Percentiles rank a stretch among this genome's conserved stretches.
Conservation (phyloP, 2,797 vertebrate genomes). For the Galago senegalensis region DNA sequence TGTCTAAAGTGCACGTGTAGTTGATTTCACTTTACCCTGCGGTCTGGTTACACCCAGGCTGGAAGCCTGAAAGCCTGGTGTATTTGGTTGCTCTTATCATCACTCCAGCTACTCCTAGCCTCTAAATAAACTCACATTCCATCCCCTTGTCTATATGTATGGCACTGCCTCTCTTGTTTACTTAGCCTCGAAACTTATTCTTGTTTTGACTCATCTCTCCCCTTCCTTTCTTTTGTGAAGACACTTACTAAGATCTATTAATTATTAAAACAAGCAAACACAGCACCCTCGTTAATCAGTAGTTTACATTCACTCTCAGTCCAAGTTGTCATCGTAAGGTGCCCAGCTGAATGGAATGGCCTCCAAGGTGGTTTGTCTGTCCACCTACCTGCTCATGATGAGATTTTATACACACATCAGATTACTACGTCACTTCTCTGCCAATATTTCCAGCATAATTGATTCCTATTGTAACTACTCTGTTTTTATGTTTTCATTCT, state of each 20-base stretch:
- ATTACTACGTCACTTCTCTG: background rate
- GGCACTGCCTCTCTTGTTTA: background rate
- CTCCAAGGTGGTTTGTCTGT: background rate
- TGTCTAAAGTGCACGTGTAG: background rate
- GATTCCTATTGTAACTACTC: background rate
- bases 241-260: background rate
- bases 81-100: background rate
- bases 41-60: background rate
- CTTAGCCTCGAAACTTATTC: background rate
- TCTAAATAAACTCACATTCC: background rate
- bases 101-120: too few species aligned
- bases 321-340: background rate
- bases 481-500: background rate
- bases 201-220: background rate
- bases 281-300: background rate
- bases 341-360: too few species aligned
- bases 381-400: background rate
- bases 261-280: constrained; percentile 18
- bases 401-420: background rate
- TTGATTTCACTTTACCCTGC: background rate
- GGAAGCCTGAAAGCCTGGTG: background rate
- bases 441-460: background rate
- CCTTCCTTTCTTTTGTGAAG: background rate
- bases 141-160: background rate
- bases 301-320: background rate